phyloP scores from a whole-genome alignment of 2,113 vertebrate genomes.

The Brachyhypopomus gauderio region DNA sequence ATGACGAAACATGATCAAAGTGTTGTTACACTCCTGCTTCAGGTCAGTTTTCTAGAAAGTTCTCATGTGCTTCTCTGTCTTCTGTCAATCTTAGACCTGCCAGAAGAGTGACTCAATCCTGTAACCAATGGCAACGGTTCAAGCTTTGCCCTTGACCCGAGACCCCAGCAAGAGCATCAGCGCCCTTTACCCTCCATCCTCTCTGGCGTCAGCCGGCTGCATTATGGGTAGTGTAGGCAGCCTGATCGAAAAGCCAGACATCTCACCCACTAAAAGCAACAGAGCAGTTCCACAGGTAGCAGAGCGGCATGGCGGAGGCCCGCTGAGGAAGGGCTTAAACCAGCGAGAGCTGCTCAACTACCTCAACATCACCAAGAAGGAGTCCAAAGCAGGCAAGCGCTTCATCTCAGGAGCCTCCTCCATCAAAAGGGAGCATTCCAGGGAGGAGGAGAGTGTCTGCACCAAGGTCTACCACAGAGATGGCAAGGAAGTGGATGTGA shows the following conservation, averaged over 20 bases:
- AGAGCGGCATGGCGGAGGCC: constrained; percentile 82
- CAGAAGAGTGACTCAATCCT: constrained; percentile 63
- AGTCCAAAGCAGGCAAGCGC: constrained; percentile 77
- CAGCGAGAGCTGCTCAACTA: constrained; percentile 93
- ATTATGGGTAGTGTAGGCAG: constrained; percentile 97
- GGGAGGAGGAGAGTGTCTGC: constrained; percentile 82
- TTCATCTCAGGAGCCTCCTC: constrained; percentile 66
- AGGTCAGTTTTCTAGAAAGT: not conserved
- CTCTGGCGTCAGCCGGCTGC: constrained; percentile 66
- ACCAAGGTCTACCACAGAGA: constrained; percentile 85
- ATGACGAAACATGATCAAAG: no score
- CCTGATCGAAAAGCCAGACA: constrained; percentile 90
- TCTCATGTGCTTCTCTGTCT: constrained; percentile 16
- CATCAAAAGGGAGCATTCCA: constrained; percentile 76
- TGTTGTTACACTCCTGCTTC: not conserved
- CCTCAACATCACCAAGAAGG: constrained; percentile 90
- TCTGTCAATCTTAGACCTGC: constrained; percentile 72
- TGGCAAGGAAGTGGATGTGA: constrained; percentile 84
- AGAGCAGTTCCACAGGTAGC: constrained; percentile 77
- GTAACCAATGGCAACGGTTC: constrained; percentile 95
- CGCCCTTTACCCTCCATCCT: constrained; percentile 67
- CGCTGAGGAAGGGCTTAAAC: constrained; percentile 86
- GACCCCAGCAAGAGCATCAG: constrained; percentile 76
- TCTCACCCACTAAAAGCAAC: constrained; percentile 77
- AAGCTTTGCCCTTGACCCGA: constrained; percentile 83